A percentile compares a stretch with the other conserved stretches of the same genome.
Evolutionary conservation across 2,888 invertebrate genomes (phyloP).

Genomic region (Blastobasis adustella): DNA sequence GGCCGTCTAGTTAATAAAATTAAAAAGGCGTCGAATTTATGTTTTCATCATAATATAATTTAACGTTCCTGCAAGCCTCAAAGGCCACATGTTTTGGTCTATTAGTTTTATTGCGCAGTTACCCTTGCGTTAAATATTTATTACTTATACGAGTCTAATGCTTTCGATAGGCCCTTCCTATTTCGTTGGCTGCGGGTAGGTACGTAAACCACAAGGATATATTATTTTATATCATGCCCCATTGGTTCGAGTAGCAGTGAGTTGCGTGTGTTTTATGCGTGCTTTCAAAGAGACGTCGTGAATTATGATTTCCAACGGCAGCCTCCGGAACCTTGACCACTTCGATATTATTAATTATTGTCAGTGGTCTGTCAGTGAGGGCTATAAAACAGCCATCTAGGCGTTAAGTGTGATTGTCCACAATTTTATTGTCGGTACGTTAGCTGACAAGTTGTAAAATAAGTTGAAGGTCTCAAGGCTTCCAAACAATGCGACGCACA

Average conservation of each 20-base stretch:
- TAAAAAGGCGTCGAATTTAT: slow-evolving; percentile 54
- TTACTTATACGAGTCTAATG: slow-evolving; percentile 33
- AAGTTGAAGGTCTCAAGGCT: slow-evolving; percentile 52
- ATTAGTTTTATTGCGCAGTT: slow-evolving; percentile 65
- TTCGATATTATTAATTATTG: slow-evolving; percentile 48
- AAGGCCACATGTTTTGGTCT: slow-evolving; percentile 58
- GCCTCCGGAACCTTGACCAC: slow-evolving; percentile 42
- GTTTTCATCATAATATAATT: slow-evolving; percentile 47
- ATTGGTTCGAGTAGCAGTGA: not conserved
- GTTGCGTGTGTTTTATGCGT: not conserved
- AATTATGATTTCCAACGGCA: slow-evolving; percentile 11
- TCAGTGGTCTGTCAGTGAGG: slow-evolving; percentile 38
- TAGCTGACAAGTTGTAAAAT: slow-evolving; percentile 54
- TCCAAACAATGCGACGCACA: slow-evolving; percentile 40
- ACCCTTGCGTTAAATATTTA: slow-evolving; percentile 55
- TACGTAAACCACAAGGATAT: slow-evolving; percentile 25
- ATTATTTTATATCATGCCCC: slow-evolving; percentile 13
- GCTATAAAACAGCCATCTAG: slow-evolving; percentile 45
- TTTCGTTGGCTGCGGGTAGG: slow-evolving; percentile 18
- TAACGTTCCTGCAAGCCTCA: slow-evolving; percentile 46
- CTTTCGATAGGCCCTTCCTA: slow-evolving; percentile 49
- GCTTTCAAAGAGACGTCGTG: slow-evolving; percentile 6
- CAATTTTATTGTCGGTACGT: slow-evolving; percentile 59
- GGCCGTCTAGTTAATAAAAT: slow-evolving; percentile 63
- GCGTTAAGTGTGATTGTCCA: slow-evolving; percentile 56